phyloP scores from a whole-genome alignment of 2,888 invertebrate genomes.

The Antheraea yamamai region DNA sequence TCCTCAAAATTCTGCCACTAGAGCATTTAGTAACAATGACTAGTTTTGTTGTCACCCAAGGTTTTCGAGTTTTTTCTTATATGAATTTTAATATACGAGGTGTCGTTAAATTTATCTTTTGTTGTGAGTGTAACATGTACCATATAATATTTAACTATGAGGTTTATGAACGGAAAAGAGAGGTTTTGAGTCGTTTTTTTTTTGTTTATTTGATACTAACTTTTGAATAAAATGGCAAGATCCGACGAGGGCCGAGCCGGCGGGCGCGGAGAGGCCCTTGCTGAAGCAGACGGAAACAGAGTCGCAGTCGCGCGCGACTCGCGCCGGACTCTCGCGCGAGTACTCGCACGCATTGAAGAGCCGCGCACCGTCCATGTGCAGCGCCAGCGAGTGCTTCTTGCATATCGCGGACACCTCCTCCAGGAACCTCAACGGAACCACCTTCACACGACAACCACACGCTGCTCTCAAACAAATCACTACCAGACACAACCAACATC shows the following conservation, averaged over 20 bases:
- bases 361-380: slow-evolving; percentile 97
- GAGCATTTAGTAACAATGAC: no score
- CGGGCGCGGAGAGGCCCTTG: slow-evolving; percentile 94
- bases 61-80: no score
- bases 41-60: no score
- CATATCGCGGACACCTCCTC: slow-evolving; percentile 86
- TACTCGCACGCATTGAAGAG: slow-evolving; percentile 92
- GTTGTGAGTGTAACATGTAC: no score
- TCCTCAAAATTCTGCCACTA: no score
- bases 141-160: no score
- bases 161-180: no score
- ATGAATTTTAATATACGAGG: no score
- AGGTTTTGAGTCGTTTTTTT: no score
- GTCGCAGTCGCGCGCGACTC: slow-evolving; percentile 88
- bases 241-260: slow-evolving; percentile 93
- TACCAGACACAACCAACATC: no score
- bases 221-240: slow-evolving; percentile 86
- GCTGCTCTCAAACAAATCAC: neutral
- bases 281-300: slow-evolving; percentile 94
- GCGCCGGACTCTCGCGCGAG: slow-evolving; percentile 82
- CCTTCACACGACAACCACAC: slow-evolving; percentile 57
- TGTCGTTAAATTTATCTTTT: no score
- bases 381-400: slow-evolving; percentile 77
- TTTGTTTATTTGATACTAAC: slow-evolving; percentile 69
- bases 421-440: slow-evolving; percentile 90